phyloP scores from a whole-genome alignment of 2,888 invertebrate genomes.

The Crocallis elinguaria region DNA sequence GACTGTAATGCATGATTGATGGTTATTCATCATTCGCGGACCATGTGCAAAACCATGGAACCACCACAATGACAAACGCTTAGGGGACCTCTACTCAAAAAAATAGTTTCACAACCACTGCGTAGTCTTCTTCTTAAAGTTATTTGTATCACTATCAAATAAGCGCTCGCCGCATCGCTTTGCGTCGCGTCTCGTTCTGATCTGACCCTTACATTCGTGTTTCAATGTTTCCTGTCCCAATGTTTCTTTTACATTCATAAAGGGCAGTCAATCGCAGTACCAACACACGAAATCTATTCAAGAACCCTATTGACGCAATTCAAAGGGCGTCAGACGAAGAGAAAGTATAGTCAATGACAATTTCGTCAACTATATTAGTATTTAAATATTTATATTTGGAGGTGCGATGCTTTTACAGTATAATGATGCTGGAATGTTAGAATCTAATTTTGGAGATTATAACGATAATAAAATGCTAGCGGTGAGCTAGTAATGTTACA shows the following conservation, averaged over 20 bases:
- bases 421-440: constrained; percentile 34
- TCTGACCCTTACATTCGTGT: too few relatives aligned
- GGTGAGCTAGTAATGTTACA: constrained; percentile 24
- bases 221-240: too few relatives aligned
- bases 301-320: constrained; percentile 49
- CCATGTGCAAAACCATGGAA: too few relatives aligned
- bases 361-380: constrained; percentile 49
- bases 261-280: constrained; percentile 24
- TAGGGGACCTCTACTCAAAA: too few relatives aligned
- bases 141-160: too few relatives aligned
- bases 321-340: constrained; percentile 53
- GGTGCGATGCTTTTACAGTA: constrained; percentile 41
- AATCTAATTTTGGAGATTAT: constrained; percentile 33
- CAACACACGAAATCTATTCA: constrained; percentile 46
- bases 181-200: too few relatives aligned
- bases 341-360: constrained; percentile 61
- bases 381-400: constrained; percentile 53
- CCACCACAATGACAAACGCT: too few relatives aligned
- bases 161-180: neutral
- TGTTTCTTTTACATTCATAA: constrained; percentile 16
- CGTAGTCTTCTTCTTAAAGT: too few relatives aligned
- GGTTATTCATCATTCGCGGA: too few relatives aligned
- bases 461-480: constrained; percentile 30
- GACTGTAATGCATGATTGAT: too few relatives aligned
- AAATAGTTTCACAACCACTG: too few relatives aligned